A percentile compares a stretch with the other conserved stretches of the same genome.
These are phyloP conservation scores for Parnassius mnemosyne DNA, from an alignment of 2,888 invertebrate genomes.

Conservation along the genomic window DNA sequence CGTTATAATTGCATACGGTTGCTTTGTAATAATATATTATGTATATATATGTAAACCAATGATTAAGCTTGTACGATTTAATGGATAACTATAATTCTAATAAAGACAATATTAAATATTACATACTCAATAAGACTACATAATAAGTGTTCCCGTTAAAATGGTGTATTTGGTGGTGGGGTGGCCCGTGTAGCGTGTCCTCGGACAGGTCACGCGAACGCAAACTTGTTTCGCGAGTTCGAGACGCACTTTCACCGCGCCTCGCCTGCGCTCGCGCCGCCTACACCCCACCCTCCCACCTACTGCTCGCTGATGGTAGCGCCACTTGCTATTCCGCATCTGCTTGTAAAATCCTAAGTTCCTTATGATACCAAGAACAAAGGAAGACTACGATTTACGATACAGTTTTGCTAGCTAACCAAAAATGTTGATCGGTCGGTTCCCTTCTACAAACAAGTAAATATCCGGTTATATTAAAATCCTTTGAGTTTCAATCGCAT, in stretches of 20 bases:
- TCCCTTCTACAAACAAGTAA: background rate
- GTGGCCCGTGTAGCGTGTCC: constrained; percentile 61
- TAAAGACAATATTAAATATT: no score
- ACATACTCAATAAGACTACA: no score
- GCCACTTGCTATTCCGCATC: constrained; percentile 21
- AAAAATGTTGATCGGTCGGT: background rate
- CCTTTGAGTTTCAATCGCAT: constrained; percentile 3
- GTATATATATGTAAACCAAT: no score
- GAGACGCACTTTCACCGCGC: constrained; percentile 74
- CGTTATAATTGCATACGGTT: constrained; percentile 13
- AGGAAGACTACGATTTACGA: no score
- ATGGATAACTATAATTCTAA: no score
- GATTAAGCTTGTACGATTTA: no score
- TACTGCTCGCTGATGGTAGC: constrained; percentile 5
- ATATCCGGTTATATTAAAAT: constrained; percentile 8
- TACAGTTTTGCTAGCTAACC: background rate
- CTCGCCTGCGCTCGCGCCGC: constrained; percentile 58
- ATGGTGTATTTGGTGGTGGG: constrained; percentile 48
- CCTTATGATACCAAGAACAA: no score
- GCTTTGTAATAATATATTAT: background rate
- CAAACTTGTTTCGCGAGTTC: constrained; percentile 73
- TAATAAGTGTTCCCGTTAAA: constrained; percentile 18
- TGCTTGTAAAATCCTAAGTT: constrained; percentile 8
- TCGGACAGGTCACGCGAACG: constrained; percentile 75
- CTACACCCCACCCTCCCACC: constrained; percentile 53